Evolutionary conservation across 2,888 invertebrate species (phyloP), one percentile per base, ranked within the genome.

Genomic region (Drosophila multiciliata): DNA sequence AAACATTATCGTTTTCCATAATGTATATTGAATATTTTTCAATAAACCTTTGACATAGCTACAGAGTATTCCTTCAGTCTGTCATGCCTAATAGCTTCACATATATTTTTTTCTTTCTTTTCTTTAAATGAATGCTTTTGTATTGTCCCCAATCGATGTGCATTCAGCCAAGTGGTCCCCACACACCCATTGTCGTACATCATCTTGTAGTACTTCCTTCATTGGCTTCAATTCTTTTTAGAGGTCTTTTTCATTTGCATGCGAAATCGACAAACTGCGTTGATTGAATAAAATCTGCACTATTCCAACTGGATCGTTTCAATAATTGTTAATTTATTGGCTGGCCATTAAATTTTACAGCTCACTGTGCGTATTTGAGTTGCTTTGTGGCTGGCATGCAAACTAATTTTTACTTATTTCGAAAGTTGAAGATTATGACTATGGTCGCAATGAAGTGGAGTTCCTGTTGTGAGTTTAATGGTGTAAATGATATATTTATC

Each of bases 161-260:
- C 82, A 87, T 75, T 66, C 72, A 63, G 62, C 33, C 66, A 77
- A 65, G 74, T 80, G 63, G 74, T 65, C 67, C 61, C 65, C 53
- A 66, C 74, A 64, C 57, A 48, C 59, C 40, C 35, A 48, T 65
- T 80, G 62, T 62, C 66, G 66, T 78, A 69, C 70, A 70, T 42
- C 71, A 80, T 76, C 71, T 55, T 62, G 67, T 48, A 59, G 73
- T 42, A 58, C 66, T 64, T 73, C 80, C 65, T 88, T 85, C 73
- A 87, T 87, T 90, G 79, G 75, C 75, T 81, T 85, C 75, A 87
- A 87, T 87, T 82, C 75, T 78, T 75, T 91, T 87, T 91, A 78
- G 82, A 91, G 91, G 91, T 84, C 89, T 90, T 91, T 90, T 91
- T 80, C 91, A 91, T 91, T 91, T 91, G 83, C 82, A 83, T 83